Evolutionary conservation across 2,113 vertebrate species (phyloP).

Genomic region (Megaceryle torquata): DNA sequence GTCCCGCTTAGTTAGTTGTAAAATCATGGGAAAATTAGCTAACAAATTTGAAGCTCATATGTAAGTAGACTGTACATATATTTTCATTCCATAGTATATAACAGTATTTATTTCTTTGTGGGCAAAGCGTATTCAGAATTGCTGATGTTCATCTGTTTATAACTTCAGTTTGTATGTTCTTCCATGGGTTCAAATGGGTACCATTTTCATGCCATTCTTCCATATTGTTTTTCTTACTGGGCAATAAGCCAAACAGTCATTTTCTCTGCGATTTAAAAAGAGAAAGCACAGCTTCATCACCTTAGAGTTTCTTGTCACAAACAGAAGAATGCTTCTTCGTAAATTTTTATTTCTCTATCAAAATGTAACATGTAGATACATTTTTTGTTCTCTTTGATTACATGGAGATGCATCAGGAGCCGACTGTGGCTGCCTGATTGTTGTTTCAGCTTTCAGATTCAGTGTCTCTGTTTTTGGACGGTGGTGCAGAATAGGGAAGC

Average conservation of each 20-base stretch:
- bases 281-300: background rate
- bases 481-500: background rate
- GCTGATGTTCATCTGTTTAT: background rate
- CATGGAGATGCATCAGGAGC: background rate
- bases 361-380: background rate
- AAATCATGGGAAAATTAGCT: conserved; percentile 90
- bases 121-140: background rate
- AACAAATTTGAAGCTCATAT: conserved; percentile 88
- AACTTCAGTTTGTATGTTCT: background rate
- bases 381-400: background rate
- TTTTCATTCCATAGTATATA: conserved; percentile 2
- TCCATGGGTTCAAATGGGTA: background rate
- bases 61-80: conserved; percentile 77
- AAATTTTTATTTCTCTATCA: background rate
- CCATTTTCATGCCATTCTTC: background rate
- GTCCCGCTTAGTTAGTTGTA: conserved; percentile 89
- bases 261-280: background rate
- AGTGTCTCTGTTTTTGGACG: background rate
- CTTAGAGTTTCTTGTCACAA: background rate
- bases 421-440: background rate
- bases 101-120: background rate
- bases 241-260: background rate
- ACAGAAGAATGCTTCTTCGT: background rate
- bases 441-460: background rate
- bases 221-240: background rate